phyloP scores from a whole-genome alignment of 2,888 invertebrate genomes.

The Orthonevra nobilis region DNA sequence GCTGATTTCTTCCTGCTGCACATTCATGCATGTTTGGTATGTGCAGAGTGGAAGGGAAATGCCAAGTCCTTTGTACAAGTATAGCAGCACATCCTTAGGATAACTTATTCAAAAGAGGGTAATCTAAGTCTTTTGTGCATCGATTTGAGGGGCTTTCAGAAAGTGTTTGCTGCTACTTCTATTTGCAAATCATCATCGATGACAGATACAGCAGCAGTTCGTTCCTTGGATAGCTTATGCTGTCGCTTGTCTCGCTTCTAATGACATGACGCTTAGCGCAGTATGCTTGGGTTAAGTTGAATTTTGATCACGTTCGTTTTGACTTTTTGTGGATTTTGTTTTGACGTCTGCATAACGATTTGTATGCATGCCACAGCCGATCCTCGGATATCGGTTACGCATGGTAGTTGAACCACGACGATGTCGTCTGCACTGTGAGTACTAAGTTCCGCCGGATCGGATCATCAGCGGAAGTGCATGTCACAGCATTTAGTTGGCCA shows the following conservation, averaged over 20 bases:
- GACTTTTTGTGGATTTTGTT: slow-evolving; percentile 7
- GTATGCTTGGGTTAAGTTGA: background rate
- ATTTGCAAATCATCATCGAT: slow-evolving; percentile 65
- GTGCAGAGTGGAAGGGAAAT: slow-evolving; percentile 41
- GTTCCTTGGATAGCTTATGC: slow-evolving; percentile 30
- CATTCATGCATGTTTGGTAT: too few relatives aligned
- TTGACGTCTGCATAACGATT: slow-evolving; percentile 38
- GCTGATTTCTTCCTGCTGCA: slow-evolving; percentile 44
- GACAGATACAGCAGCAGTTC: slow-evolving; percentile 38
- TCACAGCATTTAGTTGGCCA: slow-evolving; percentile 34
- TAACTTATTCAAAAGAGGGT: slow-evolving; percentile 66
- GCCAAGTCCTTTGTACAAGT: slow-evolving; percentile 50
- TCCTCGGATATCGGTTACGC: slow-evolving; percentile 63
- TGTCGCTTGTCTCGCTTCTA: slow-evolving; percentile 24
- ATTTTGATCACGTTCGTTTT: slow-evolving; percentile 37
- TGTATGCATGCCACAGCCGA: slow-evolving; percentile 44
- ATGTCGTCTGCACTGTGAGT: slow-evolving; percentile 4
- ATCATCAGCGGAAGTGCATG: slow-evolving; percentile 39
- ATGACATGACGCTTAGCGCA: slow-evolving; percentile 13
- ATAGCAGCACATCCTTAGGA: slow-evolving; percentile 64
- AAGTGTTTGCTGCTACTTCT: slow-evolving; percentile 53
- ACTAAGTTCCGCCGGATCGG: background rate
- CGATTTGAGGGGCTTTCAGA: slow-evolving; percentile 57
- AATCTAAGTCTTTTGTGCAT: slow-evolving; percentile 60
- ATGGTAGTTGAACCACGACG: slow-evolving; percentile 33